Evolutionary conservation across 2,797 vertebrate genomes (phyloP).

Genomic region (Triplophysa bombifrons): DNA sequence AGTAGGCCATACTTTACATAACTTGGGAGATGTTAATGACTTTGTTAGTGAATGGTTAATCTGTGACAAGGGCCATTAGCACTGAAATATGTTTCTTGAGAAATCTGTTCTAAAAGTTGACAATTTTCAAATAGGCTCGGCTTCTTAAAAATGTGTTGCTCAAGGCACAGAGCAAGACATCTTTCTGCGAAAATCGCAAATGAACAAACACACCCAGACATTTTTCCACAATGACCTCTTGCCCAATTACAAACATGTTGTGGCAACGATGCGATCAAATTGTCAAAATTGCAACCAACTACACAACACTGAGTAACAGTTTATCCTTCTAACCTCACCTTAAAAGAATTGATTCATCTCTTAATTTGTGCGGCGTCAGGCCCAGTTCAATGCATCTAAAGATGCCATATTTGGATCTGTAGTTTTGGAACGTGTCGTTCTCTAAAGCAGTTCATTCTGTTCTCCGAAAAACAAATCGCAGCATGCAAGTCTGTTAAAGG

Average conservation of each 20-base stretch:
- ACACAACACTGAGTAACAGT: neutral
- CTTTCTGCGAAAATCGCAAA: slow-evolving; percentile 2
- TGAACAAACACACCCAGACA: slow-evolving; percentile 17
- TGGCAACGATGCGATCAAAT: neutral
- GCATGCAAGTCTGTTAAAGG: neutral
- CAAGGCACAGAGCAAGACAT: neutral
- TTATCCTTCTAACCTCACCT: neutral
- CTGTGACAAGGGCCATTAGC: slow-evolving; percentile 31
- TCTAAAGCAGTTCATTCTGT: no score
- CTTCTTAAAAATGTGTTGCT: neutral
- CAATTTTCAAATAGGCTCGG: neutral
- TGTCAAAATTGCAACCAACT: neutral
- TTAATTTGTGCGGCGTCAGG: neutral
- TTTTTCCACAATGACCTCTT: slow-evolving; percentile 14
- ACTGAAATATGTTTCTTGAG: no score
- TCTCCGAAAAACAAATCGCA: no score
- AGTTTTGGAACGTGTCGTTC: no score
- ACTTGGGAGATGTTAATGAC: slow-evolving; percentile 6
- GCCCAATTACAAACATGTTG: slow-evolving; percentile 3
- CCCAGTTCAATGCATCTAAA: no score
- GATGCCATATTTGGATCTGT: no score
- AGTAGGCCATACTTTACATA: slow-evolving; percentile 24
- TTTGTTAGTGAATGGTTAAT: slow-evolving; percentile 49
- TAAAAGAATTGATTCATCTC: neutral
- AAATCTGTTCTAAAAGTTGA: neutral